phyloP scores from a whole-genome alignment of 23 tunicate species.

The Clavelina lepadiformis region DNA sequence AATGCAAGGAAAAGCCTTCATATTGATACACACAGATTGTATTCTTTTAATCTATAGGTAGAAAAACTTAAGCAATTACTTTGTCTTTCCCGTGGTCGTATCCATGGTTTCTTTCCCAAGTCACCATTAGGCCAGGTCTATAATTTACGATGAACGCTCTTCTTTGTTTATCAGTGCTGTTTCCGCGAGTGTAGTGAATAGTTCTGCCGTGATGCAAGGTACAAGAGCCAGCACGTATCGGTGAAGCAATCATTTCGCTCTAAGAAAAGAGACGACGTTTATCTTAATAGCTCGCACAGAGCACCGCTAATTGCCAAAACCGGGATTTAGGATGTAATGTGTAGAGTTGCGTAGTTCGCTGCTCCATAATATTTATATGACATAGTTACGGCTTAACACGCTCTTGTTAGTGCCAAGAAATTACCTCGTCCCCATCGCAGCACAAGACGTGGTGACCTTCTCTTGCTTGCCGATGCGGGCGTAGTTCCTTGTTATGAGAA shows the following conservation, averaged over 20 bases:
- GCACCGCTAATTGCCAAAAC: neutral
- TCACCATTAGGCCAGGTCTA: constrained; percentile 52
- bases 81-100: constrained; percentile 57
- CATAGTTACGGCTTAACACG: too few species aligned
- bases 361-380: too few species aligned
- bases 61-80: too few species aligned
- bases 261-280: neutral
- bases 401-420: neutral
- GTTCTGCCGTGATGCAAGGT: constrained; percentile 80
- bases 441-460: constrained; percentile 62
- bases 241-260: constrained; percentile 53
- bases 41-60: too few species aligned
- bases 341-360: too few species aligned
- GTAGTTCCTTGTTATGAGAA: constrained; percentile 39
- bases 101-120: constrained; percentile 46
- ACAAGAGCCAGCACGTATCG: constrained; percentile 52
- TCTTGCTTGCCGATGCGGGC: constrained; percentile 33
- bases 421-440: constrained; percentile 57
- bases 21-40: too few species aligned
- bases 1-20: too few species aligned
- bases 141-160: constrained; percentile 62
- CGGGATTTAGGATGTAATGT: neutral
- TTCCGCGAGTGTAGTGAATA: constrained; percentile 73
- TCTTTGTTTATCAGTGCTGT: constrained; percentile 29
- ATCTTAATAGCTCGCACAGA: neutral